phyloP scores from a whole-genome alignment of 2,113 vertebrate species.

The Triplophysa rosa region DNA sequence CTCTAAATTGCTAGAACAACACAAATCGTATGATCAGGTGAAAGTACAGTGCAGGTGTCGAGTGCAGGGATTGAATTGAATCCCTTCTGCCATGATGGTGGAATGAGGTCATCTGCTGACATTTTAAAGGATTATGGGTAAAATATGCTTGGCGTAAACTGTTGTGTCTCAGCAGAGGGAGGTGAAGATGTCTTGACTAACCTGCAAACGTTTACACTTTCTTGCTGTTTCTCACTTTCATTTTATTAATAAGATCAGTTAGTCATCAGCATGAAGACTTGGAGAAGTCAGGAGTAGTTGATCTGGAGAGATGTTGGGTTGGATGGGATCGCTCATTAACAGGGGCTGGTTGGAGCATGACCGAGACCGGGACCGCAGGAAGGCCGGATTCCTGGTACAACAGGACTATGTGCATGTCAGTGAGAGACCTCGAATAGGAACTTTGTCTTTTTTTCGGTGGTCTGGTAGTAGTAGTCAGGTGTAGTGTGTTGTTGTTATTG shows the following conservation, averaged over 20 bases:
- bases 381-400: conserved; percentile 49
- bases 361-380: conserved; percentile 32
- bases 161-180: neutral
- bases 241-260: neutral
- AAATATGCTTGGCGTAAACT: conserved; percentile 9
- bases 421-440: neutral
- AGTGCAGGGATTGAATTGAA: conserved; percentile 2
- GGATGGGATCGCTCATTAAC: conserved; percentile 66
- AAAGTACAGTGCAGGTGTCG: neutral
- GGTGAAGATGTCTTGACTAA: neutral
- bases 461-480: neutral
- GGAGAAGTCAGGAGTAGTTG: neutral
- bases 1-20: neutral
- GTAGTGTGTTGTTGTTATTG: no score
- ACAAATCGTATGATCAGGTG: neutral
- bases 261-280: neutral
- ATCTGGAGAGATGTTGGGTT: conserved; percentile 61
- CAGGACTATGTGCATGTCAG: neutral
- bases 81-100: neutral
- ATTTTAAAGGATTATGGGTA: conserved; percentile 69
- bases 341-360: conserved; percentile 56
- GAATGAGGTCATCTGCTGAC: conserved; percentile 60
- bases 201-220: neutral
- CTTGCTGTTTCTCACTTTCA: neutral
- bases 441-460: neutral